Conservation (phyloP, 2,113 vertebrate genomes). For the Lontra canadensis region DNA sequence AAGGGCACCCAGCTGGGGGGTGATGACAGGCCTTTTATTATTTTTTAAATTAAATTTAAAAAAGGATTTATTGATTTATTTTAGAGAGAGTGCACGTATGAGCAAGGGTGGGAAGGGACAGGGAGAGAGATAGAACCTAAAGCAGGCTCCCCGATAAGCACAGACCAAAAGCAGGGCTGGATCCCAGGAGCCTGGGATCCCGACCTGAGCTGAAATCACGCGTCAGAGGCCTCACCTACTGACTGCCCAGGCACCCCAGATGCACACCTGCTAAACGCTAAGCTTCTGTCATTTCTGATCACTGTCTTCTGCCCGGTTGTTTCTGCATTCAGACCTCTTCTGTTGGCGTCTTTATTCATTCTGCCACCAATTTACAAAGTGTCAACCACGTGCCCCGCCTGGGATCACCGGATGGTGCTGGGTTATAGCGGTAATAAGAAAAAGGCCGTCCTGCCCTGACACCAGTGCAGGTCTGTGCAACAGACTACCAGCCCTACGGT, state of each 20-base stretch:
- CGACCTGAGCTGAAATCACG: neutral
- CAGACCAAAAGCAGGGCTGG: neutral
- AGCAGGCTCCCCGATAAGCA: neutral
- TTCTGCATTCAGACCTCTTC: neutral
- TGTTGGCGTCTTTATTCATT: neutral
- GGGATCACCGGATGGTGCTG: neutral
- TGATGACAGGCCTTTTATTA: neutral
- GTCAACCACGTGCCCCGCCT: neutral
- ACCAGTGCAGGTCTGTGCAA: neutral
- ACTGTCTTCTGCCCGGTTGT: neutral
- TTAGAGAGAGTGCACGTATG: accelerated
- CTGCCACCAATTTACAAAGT: neutral
- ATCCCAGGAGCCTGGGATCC: neutral
- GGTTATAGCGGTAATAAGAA: neutral
- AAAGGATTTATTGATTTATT: neutral
- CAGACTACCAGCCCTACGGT: neutral
- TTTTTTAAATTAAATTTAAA: neutral
- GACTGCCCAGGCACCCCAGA: neutral
- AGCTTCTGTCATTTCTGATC: neutral
- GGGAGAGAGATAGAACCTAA: neutral
- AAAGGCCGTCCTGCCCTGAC: neutral
- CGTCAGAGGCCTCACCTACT: accelerated
- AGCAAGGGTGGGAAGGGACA: neutral
- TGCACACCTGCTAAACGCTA: neutral
- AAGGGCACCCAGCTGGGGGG: neutral